These are phyloP conservation scores for Actias luna DNA, from an alignment of 2,888 invertebrate genomes.

Conservation along the genomic window DNA sequence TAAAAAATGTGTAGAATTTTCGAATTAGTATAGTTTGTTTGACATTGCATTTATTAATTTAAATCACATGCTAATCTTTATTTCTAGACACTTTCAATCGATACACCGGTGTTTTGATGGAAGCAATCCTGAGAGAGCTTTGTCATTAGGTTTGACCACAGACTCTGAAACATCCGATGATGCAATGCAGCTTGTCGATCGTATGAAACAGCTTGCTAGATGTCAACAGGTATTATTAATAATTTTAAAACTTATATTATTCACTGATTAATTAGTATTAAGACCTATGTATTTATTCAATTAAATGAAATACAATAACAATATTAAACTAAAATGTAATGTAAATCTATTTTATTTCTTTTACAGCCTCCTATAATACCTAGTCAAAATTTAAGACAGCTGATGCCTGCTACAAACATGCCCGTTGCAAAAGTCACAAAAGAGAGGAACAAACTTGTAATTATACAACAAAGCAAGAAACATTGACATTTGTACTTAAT, in stretches of 20 bases:
- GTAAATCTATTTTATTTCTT: background rate
- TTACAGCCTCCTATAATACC: constrained; percentile 81
- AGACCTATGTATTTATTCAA: no score
- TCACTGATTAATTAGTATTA: no score
- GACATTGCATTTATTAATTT: background rate
- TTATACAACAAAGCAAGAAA: constrained; percentile 85
- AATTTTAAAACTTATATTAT: background rate
- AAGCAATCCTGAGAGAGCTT: constrained; percentile 57
- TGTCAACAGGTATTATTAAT: constrained; percentile 58
- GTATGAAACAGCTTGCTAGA: constrained; percentile 71
- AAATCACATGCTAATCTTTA: background rate
- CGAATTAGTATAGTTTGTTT: no score
- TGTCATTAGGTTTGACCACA: constrained; percentile 66
- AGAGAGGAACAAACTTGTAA: constrained; percentile 91
- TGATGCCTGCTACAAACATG: constrained; percentile 83
- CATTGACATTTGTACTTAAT: constrained; percentile 53
- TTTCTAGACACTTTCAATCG: constrained; percentile 61
- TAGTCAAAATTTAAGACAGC: constrained; percentile 85
- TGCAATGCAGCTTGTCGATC: constrained; percentile 72
- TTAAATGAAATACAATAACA: no score
- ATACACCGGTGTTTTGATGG: constrained; percentile 66
- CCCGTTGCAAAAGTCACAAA: constrained; percentile 90
- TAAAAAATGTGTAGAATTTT: no score
- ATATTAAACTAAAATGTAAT: no score
- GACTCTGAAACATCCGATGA: constrained; percentile 76